Evolutionary conservation across 2,797 vertebrate genomes (phyloP), one percentile per base, ranked within the genome.

Genomic region (Loriculus beryllinus): DNA sequence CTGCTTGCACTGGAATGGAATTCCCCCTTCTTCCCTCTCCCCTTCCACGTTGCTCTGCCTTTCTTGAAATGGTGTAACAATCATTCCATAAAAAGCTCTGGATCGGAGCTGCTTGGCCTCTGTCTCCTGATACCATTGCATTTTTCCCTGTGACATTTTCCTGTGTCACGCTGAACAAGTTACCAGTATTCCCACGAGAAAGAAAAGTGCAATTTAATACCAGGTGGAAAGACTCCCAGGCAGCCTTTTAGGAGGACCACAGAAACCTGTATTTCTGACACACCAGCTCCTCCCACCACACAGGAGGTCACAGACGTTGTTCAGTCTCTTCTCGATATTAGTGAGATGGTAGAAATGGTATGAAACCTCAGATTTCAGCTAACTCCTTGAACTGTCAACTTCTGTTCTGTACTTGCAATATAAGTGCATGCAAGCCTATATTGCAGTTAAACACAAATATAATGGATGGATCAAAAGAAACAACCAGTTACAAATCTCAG

Each of bases 391-490:
- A 76, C 45, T 90, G 76, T 69, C 95, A 83, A 22, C 62, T 80
- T 86, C 54, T 72, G 25, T 49, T 95, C 57, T 49, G 42, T 40
- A 47, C 89, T 91, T 82, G 35, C 47, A 42, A 8, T 86, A 12
- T 14, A 37, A 82, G 33, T 42, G 75, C 81, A 45, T 49, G 70
- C 92, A 45, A 42, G 84, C 39, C 33, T 18, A 8, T 84, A 67
- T 45, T 92, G 40, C 91, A 90, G 77, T 91, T 96, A 83, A 93
- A 77, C 88, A 93, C 62, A 92, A 54, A 25, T 39, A 42, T 69
- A 91, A 87, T 86, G 84, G 85, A 60, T 85, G 83, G 86, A 93
- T 80, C 90, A 77, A 91, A 96, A 92, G 90, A 81, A 94, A 29
- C 86, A 68, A 76, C 35, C 56, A 45, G 80, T 89, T 80, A 92